Conservation (phyloP, 2,797 vertebrate species). For the Gorsachius magnificus region DNA sequence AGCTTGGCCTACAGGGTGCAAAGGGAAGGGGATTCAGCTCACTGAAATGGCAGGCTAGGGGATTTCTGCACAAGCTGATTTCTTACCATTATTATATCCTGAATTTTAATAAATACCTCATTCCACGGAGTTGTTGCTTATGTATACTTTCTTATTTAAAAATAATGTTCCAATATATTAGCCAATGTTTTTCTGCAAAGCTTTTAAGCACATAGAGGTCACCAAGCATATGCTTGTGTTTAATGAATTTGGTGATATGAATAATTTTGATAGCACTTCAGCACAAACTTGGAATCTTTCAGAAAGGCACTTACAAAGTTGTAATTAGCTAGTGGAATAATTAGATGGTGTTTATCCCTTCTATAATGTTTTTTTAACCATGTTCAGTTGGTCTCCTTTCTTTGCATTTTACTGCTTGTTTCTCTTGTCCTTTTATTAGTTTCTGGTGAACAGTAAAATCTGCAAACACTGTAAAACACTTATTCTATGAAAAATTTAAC, state of each 20-base stretch:
- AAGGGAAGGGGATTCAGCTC: not conserved
- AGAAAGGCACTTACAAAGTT: not conserved
- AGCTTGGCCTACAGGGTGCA: not conserved
- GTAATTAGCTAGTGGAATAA: not conserved
- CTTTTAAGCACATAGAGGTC: not conserved
- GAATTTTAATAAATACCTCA: not conserved
- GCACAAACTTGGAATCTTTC: not conserved
- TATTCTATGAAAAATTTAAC: not conserved
- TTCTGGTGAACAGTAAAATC: not conserved
- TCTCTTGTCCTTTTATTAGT: not conserved
- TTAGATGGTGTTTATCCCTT: not conserved
- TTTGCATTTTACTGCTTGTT: not conserved
- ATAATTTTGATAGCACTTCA: not conserved
- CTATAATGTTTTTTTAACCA: not conserved
- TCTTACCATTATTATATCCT: not conserved
- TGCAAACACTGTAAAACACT: not conserved
- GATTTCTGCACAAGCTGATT: not conserved
- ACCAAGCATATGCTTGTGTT: not conserved
- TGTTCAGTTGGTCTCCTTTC: not conserved
- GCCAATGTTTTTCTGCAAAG: not conserved
- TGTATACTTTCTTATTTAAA: not conserved
- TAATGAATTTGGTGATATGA: not conserved
- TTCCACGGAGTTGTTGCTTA: not conserved
- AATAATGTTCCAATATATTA: not conserved
- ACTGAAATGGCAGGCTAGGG: not conserved